Evolutionary conservation across 2,888 invertebrate genomes (phyloP).

Genomic region (Neoitamus cyanurus): DNA sequence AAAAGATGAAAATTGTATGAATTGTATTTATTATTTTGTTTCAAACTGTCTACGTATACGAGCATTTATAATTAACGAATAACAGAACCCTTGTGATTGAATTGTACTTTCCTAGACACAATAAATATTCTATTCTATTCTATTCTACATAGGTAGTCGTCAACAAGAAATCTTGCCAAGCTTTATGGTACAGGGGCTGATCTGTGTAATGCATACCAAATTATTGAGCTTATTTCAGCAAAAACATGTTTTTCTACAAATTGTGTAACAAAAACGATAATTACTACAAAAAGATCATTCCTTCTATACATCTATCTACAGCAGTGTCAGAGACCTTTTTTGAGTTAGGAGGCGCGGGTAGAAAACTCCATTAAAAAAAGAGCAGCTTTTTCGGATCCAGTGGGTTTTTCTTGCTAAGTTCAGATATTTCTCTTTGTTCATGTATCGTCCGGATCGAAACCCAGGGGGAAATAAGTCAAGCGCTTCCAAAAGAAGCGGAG

Average conservation of each 20-base stretch:
- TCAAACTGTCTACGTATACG: too few relatives aligned
- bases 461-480: too few relatives aligned
- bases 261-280: constrained; percentile 1
- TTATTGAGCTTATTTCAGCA: background rate
- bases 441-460: background rate
- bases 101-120: too few relatives aligned
- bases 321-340: background rate
- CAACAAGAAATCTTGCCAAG: background rate
- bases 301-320: background rate
- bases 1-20: too few relatives aligned
- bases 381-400: background rate
- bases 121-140: too few relatives aligned
- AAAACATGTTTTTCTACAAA: background rate
- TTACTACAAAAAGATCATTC: background rate
- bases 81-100: too few relatives aligned
- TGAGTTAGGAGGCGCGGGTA: background rate
- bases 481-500: too few relatives aligned
- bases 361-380: background rate
- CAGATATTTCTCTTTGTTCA: background rate
- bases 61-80: too few relatives aligned
- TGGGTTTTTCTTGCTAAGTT: background rate
- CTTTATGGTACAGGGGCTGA: background rate
- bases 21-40: too few relatives aligned
- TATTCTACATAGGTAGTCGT: too few relatives aligned
- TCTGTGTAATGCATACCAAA: background rate